Evolutionary conservation across 2,797 vertebrate genomes (phyloP), one percentile per base, ranked within the genome.

Genomic region (Nannoperca australis): DNA sequence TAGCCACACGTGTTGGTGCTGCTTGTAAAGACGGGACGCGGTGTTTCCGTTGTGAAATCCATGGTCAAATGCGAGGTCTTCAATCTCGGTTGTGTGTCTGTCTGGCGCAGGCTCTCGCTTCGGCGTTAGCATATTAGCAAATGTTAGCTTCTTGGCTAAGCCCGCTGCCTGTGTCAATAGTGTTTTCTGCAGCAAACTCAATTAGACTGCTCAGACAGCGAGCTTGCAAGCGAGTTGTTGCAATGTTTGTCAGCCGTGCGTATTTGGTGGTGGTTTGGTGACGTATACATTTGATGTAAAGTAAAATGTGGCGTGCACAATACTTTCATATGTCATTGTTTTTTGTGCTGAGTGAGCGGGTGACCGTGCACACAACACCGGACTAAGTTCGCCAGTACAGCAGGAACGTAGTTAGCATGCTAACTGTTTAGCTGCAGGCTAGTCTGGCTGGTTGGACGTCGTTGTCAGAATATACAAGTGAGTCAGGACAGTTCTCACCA

Each of bases 31-130:
- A 49, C 53, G 63, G 75, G 63, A 76, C 81, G 69, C 9, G 36
- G 54, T 81, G 84, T 88, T 90, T 91, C 86, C 44, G 68, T 40
- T 68, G 80, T 74, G 79, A 87, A 89, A 86, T 83, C 87, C 74
- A 22, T 18, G 82, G 75, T 70, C 70, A 88, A 60, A 82, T 75
- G 83, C 72, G 88, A 92, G 90, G 71, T 88, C 85, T 89, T 94
- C 92, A 94, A 94, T 95, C 94, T 93, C 94, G 91, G 92, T 82
- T 90, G 91, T 88, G 91, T 85, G 91, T 89, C 83, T 88, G 90
- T 91, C 91, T 91, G 92, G 90, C 89, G 92, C 90, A 66, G 89
- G 89, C 90, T 89, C 83, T 92, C 69, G 79, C 88, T 77, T 81
- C 87, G 78, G 87, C 83, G 92, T 84, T 95, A 94, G 93, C 93